Evolutionary conservation across 2,888 invertebrate genomes (phyloP).

Genomic region (Orthosia gothica): DNA sequence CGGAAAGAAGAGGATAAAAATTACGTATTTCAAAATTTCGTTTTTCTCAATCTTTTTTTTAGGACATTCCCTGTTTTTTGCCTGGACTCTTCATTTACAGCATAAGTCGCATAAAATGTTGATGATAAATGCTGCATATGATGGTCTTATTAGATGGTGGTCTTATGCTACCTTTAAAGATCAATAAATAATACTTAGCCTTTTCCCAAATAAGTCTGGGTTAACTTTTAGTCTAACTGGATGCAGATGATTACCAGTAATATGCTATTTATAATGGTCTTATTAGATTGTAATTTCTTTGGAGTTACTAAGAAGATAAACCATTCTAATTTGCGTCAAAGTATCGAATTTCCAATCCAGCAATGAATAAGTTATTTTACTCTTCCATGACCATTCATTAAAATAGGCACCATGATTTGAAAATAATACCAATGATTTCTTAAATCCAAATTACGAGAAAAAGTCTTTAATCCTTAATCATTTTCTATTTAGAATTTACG

Average conservation of each 20-base stretch:
- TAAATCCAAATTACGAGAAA: neutral
- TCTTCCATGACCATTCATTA: neutral
- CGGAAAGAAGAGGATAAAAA: too few species aligned
- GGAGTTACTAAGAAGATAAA: neutral
- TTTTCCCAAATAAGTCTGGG: too few species aligned
- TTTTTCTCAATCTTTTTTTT: too few species aligned
- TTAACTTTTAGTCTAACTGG: too few species aligned
- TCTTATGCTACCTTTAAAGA: too few species aligned
- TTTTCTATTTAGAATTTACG: neutral
- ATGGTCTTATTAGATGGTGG: neutral
- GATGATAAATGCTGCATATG: too few species aligned
- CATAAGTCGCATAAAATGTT: too few species aligned
- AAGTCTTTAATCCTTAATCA: neutral
- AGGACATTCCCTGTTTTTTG: too few species aligned
- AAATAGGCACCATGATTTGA: neutral
- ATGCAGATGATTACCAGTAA: too few species aligned
- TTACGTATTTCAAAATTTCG: too few species aligned
- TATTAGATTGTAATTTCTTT: conserved; percentile 3
- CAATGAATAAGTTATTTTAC: neutral
- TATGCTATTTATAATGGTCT: neutral
- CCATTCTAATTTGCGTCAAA: neutral
- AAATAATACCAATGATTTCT: neutral
- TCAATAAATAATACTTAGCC: too few species aligned
- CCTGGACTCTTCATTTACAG: too few species aligned
- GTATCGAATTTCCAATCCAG: neutral